Percentiles rank a stretch among this genome's conserved stretches.
These are phyloP conservation scores for Varroa destructor DNA, from an alignment of 1,140 invertebrate genomes.

Conservation along the genomic window DNA sequence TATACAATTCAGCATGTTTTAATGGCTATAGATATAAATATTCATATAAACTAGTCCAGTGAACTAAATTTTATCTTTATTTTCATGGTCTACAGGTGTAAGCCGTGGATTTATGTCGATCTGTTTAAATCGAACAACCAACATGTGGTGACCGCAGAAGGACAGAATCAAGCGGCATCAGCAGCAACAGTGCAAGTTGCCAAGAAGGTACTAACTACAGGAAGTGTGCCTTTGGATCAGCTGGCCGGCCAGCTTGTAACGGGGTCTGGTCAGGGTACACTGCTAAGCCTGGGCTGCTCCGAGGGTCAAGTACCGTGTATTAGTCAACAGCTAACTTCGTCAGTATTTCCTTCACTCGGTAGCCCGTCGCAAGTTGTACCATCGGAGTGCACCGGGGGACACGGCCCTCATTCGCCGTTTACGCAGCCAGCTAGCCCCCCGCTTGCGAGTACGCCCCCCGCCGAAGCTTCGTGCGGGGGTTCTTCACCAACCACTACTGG, in stretches of 20 bases:
- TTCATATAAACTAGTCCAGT: background rate
- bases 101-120: conserved; percentile 20
- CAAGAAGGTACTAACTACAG: background rate
- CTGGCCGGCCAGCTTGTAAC: conserved; percentile 3
- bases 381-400: background rate
- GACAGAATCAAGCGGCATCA: background rate
- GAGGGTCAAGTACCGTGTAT: conserved; percentile 2
- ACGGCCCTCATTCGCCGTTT: conserved; percentile 7
- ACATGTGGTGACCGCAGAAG: background rate
- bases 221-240: background rate
- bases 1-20: background rate
- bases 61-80: too few relatives aligned
- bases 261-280: background rate
- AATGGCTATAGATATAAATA: background rate
- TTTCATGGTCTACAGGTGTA: conserved; percentile 12
- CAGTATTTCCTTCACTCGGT: background rate
- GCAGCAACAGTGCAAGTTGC: background rate
- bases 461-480: background rate
- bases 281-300: background rate
- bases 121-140: conserved; percentile 10
- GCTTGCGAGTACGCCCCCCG: too few relatives aligned
- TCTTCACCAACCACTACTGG: background rate
- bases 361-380: conserved; percentile 24
- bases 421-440: background rate
- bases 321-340: conserved; percentile 8